phyloP scores from a whole-genome alignment of 1,140 invertebrate species.

The Calliopsis andreniformis region DNA sequence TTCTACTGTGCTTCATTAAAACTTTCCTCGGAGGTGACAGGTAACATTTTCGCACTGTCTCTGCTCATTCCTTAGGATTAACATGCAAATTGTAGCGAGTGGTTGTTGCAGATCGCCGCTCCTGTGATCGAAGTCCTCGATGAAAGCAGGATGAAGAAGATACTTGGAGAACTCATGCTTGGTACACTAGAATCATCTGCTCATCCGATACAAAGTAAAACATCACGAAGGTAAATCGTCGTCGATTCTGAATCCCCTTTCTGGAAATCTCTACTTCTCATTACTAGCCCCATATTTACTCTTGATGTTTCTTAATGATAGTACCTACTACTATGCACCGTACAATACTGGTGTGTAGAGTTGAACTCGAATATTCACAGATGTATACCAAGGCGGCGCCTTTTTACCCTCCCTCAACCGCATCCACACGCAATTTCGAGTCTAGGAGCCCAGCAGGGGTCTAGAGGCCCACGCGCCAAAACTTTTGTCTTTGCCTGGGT shows the following conservation, averaged over 20 bases:
- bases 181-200: too few species aligned
- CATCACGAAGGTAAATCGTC: background rate
- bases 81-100: conserved; percentile 26
- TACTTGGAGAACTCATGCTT: too few species aligned
- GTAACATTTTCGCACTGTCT: conserved; percentile 33
- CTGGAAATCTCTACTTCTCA: background rate
- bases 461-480: conserved; percentile 33
- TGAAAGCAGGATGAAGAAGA: background rate
- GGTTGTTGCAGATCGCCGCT: background rate
- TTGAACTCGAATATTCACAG: background rate
- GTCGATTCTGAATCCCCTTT: background rate
- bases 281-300: background rate
- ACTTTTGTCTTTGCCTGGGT: conserved; percentile 19
- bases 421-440: background rate
- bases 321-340: background rate
- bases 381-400: background rate
- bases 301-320: background rate
- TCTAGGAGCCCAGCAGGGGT: background rate
- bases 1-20: conserved; percentile 47
- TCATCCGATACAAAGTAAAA: background rate
- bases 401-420: background rate
- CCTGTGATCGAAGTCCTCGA: background rate
- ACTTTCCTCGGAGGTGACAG: conserved; percentile 31
- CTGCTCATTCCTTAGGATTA: conserved; percentile 7
- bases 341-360: background rate